Evolutionary conservation across 2,113 vertebrate species (phyloP), one percentile per base, ranked within the genome.

Genomic region (Petrocephalus zakoni): DNA sequence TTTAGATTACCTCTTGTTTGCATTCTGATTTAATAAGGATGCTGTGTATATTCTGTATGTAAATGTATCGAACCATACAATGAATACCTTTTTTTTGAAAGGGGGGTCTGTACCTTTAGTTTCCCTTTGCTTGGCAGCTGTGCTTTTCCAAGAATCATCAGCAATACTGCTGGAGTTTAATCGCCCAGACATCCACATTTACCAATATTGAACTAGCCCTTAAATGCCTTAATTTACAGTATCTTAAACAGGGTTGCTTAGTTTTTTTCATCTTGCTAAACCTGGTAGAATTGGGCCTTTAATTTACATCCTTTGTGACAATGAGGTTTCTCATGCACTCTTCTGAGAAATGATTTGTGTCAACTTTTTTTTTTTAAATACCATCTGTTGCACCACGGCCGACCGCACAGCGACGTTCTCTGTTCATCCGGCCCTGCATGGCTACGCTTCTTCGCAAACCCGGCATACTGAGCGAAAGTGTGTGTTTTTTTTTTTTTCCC

Each of bases 91-190:
- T 68, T 53, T 53, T 94, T 91, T 90, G 93, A 93, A 94, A 93
- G 87, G 90, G 91, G 92, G 92, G 92, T 91, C 89, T 25, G 89
- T 89, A 84, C 92, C 85, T 88, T 85, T 64, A 2, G 90, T 87
- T 92, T 89, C 92, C 90, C 91, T 88, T 90, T 89, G 86, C 92
- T 91, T 91, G 91, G 88, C 90, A 89, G 91, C 90, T 92, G 92
- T 92, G 90, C 88, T 91, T 89, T 89, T 89, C 75, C 87, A 1
- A 46, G 86, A 61, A 22, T 46, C 75, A 86, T 84, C 34, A 87
- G 46, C 46, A 75, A 29, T 19, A 90, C 87, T 91, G 85, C 90
- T 49, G 88, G 37, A 58, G 3, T 51, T 5, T 78, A 37, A 42
- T 78, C 17, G 5, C 72, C 15, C 72, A 68, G 29, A 25, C 13